Conservation (phyloP, 2,888 invertebrate genomes). For the Pedicia rivosa region DNA sequence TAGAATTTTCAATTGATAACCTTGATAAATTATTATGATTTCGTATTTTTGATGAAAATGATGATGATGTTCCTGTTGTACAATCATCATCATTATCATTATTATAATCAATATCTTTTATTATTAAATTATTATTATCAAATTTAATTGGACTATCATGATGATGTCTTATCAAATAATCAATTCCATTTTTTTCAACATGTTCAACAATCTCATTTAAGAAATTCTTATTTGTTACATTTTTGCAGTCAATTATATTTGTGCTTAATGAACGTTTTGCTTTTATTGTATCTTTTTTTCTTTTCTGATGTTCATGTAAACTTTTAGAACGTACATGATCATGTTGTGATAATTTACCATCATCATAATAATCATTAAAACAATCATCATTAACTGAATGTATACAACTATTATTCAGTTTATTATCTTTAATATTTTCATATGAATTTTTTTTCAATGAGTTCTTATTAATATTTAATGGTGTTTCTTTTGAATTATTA, state of each 20-base stretch:
- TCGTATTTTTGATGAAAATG: no score
- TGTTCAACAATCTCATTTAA: slow-evolving; percentile 10
- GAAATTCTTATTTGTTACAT: slow-evolving; percentile 2
- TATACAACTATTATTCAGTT: no score
- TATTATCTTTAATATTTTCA: background rate
- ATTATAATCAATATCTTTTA: background rate
- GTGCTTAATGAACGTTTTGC: slow-evolving; percentile 8
- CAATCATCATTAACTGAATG: no score
- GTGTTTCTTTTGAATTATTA: background rate
- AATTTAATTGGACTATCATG: background rate
- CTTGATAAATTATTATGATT: no score
- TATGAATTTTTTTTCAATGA: background rate
- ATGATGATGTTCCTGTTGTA: background rate
- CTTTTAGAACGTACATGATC: background rate
- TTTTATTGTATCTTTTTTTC: slow-evolving; percentile 2
- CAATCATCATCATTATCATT: slow-evolving; percentile 4
- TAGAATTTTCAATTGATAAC: no score
- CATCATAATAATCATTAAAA: background rate
- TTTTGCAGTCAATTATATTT: slow-evolving; percentile 8
- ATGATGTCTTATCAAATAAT: slow-evolving; percentile 9
- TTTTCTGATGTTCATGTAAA: background rate
- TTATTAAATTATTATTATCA: slow-evolving; percentile 2
- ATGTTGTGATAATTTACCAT: background rate
- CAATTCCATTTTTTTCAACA: slow-evolving; percentile 9
- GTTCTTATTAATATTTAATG: background rate